Percentiles rank a stretch among this genome's conserved stretches.
Evolutionary conservation across 2,888 invertebrate species (phyloP).

Genomic region (Ichneumoninae sp.): DNA sequence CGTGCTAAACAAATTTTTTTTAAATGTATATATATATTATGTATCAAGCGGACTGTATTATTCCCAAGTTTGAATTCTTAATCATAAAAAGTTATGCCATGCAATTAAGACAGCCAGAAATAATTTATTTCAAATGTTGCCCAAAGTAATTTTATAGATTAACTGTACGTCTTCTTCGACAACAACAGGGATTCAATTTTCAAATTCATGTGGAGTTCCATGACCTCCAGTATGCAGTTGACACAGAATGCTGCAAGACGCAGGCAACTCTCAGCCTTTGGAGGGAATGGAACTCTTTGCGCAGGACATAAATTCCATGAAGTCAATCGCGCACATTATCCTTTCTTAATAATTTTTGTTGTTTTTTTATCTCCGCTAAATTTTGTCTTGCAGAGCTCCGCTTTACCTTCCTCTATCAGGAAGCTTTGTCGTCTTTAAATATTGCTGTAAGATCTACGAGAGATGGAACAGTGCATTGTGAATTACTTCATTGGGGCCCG

Average conservation of each 20-base stretch:
- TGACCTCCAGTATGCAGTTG: constrained; percentile 96
- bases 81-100: too few species aligned
- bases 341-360: neutral
- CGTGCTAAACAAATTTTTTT: too few species aligned
- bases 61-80: neutral
- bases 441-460: too few species aligned
- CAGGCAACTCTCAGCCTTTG: constrained; percentile 87
- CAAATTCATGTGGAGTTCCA: constrained; percentile 95
- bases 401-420: too few species aligned
- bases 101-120: too few species aligned
- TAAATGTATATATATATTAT: neutral
- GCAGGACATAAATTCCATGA: constrained; percentile 96
- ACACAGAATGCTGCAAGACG: constrained; percentile 94
- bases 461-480: too few species aligned
- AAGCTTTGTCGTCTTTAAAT: neutral
- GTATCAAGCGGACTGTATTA: neutral
- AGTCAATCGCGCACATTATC: constrained; percentile 70
- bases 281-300: constrained; percentile 97
- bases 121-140: too few species aligned
- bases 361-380: neutral
- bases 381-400: too few species aligned
- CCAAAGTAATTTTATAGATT: too few species aligned
- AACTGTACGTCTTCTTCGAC: too few species aligned
- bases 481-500: too few species aligned
- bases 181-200: constrained; percentile 89